A percentile compares a stretch with the other conserved stretches of the same genome.
phyloP scores from a whole-genome alignment of 2,797 vertebrate genomes.

The Garrulus glandarius region DNA sequence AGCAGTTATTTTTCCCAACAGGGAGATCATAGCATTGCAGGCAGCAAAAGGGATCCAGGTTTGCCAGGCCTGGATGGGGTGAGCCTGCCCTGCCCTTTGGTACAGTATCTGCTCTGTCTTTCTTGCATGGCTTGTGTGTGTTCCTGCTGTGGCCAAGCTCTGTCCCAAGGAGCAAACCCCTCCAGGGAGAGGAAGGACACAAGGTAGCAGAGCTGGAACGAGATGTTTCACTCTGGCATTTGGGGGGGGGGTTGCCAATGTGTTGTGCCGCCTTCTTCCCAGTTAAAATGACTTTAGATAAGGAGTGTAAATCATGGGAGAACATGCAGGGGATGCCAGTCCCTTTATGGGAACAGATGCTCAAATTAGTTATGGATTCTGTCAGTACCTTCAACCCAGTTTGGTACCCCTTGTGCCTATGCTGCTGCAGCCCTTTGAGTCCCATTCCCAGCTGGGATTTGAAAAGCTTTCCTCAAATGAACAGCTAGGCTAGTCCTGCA shows the following conservation, averaged over 20 bases:
- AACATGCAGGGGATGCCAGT: fast-evolving
- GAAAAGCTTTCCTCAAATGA: neutral
- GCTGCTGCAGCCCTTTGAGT: neutral
- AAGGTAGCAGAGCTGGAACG: neutral
- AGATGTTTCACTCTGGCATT: neutral
- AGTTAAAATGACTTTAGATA: neutral
- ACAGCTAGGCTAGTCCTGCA: fast-evolving
- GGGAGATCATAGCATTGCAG: constrained; percentile 75
- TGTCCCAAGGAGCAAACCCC: neutral
- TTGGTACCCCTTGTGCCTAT: neutral
- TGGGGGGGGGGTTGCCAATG: neutral
- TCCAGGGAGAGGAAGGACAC: neutral
- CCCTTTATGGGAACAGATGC: neutral
- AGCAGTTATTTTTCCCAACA: constrained; percentile 80
- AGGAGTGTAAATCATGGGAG: neutral
- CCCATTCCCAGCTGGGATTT: neutral
- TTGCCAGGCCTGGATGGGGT: constrained; percentile 68
- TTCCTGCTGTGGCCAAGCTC: neutral
- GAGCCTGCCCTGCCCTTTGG: constrained; percentile 82
- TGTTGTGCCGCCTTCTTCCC: neutral
- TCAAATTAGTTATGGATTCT: neutral
- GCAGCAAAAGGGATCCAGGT: constrained; percentile 71
- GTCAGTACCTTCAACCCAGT: neutral
- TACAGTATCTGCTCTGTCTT: constrained; percentile 75
- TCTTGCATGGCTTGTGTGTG: constrained; percentile 27